Evolutionary conservation across 1,140 invertebrate genomes (phyloP), one percentile per base, ranked within the genome.

Genomic region (Ceratina australensis): DNA sequence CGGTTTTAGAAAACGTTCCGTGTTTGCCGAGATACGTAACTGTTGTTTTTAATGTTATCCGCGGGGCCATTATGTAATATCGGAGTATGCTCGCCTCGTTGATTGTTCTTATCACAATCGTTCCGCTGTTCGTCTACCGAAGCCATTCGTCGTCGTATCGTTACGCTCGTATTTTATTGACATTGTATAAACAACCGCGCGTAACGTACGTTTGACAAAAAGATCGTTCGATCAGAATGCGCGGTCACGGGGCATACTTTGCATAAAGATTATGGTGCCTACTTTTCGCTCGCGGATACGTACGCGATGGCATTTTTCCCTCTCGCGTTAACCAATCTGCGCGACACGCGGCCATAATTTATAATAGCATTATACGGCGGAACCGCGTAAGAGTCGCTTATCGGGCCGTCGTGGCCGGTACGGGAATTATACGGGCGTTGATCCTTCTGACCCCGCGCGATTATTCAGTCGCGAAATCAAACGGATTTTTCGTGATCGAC

Each of bases 391-490:
- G 20, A 69, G 54, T n/a, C 5, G 56, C 22, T 22, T 57, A 18
- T 2, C 4, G 26, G 68, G 10, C 68, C 57, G 18, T 57, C 33
- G 20, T 15, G 1, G 57, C 61, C 20, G 33, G 7, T 28, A 20
- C 42, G 22, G 7, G 52, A 22, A 68, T 75, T 50, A 59, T 75
- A 50, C 22, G 54, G n/a, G 26, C 24, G n/a, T 59, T 68, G 54
- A 20, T 49, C 33, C n/a, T 49, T 4, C 56, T 75, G 54, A 60
- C 64, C 64, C 33, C 33, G 33, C 15, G 0, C 15, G 64, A 75
- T 67, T 75, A 59, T 57, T 67, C 42, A 13, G 8, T 3, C n/a
- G 4, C 24, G 71, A 64, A 72, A 24, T 54, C 59, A 18, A 42
- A 42, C 12, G 3, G 18, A 72, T 54, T 56, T 54, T 28, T 33